A percentile compares a stretch with the other conserved stretches of the same genome.
phyloP scores from a whole-genome alignment of 2,888 invertebrate genomes.

The Argyresthia goedartella region DNA sequence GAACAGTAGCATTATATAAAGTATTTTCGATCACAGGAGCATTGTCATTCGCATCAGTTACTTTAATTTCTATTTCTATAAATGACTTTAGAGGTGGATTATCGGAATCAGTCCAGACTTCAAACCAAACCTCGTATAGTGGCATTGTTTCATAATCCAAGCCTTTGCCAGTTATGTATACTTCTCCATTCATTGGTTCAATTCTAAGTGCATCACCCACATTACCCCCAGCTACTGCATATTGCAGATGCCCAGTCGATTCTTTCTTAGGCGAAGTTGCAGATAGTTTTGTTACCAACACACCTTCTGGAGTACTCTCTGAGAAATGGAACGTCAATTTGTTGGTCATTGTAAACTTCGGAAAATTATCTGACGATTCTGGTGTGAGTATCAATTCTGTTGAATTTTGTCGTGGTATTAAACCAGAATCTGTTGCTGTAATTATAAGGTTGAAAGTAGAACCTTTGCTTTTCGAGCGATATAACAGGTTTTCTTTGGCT shows the following conservation, averaged over 20 bases:
- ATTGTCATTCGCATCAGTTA: slow-evolving; percentile 95
- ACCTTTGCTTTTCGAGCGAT: slow-evolving; percentile 55
- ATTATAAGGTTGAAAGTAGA: slow-evolving; percentile 79
- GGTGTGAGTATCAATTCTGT: slow-evolving; percentile 83
- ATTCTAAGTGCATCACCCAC: slow-evolving; percentile 88
- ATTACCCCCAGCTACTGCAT: slow-evolving; percentile 94
- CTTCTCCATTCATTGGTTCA: slow-evolving; percentile 83
- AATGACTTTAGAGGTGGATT: slow-evolving; percentile 84
- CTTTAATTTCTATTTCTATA: slow-evolving; percentile 85
- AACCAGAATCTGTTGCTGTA: slow-evolving; percentile 86
- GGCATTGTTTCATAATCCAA: slow-evolving; percentile 88
- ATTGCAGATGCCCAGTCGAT: slow-evolving; percentile 77
- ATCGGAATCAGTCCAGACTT: slow-evolving; percentile 85
- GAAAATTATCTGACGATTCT: slow-evolving; percentile 83
- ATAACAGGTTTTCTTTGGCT: slow-evolving; percentile 76
- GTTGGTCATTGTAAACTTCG: slow-evolving; percentile 79
- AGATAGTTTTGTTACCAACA: slow-evolving; percentile 80
- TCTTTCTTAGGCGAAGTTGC: slow-evolving; percentile 87
- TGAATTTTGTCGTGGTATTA: slow-evolving; percentile 75
- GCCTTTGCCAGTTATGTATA: slow-evolving; percentile 82
- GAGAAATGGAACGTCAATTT: slow-evolving; percentile 82
- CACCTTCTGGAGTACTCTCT: slow-evolving; percentile 84
- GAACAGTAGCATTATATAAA: slow-evolving; percentile 86
- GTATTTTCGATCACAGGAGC: slow-evolving; percentile 84
- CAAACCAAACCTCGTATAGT: slow-evolving; percentile 92